Base-by-base conservation (phyloP, 2,888 invertebrate species). In the Laothoe populi region DNA sequence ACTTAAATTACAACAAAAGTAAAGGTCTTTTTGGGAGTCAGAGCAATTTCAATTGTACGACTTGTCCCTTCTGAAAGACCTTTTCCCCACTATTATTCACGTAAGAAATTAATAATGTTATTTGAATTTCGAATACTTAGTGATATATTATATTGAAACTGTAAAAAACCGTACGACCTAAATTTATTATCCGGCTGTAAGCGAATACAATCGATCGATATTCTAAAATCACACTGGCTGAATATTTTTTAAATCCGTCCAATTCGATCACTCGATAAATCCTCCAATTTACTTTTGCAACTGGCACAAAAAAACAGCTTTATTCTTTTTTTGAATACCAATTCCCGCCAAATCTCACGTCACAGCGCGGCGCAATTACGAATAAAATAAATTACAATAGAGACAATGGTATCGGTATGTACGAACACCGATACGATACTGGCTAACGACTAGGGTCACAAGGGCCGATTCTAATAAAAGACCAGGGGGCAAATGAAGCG, bases 391-490 rank as follows among this genome's bases (percentile, higher is more conserved):
- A 16, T 44, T 16, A 4, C 53, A 53, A 53, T 53, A 31, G 53
- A 19, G 35, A 35, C 69, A 68, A 69, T 71, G 72, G 79, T 79
- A 79, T 70, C 73, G 71, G 74, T 74, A 73, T 70, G 72, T 66
- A 16, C 82, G 83, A 71, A 68, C 70, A 65, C 76, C 77, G 75
- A 64, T 76, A 70, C 70, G 72, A 73, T 68, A 88, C 89, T 88
- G 83, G 67, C 72, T 66, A 59, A 62, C 65, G 65, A 63, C 63
- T 70, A 73, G 75, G 75, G 77, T 76, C 75, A 70, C 64, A 68
- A 72, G 78, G 77, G 68, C 66, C 68, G 65, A 68, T 87, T 88
- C 88, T 87, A 74, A 73, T 80, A 86, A 74, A 77, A 87, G 87
- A 79, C 64, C 77, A 70, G 68, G 75, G 46, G 69, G 73, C 60